phyloP scores from a whole-genome alignment of 1,140 invertebrate genomes.

The Nasonia giraulti region DNA sequence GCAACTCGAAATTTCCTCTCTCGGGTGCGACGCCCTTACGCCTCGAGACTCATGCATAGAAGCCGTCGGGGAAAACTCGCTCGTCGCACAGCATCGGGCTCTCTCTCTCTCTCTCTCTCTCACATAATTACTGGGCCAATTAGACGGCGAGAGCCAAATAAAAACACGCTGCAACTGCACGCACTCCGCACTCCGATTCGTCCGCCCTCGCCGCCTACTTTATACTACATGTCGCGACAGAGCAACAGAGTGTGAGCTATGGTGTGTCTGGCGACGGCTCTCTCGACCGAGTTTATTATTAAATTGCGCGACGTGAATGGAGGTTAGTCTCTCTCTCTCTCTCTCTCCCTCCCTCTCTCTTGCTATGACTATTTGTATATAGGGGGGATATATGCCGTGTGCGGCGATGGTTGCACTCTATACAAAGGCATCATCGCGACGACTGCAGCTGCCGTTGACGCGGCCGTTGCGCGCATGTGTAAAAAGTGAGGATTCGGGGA shows the following conservation, averaged over 20 bases:
- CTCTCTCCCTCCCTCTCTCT: background rate
- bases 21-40: background rate
- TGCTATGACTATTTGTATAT: background rate
- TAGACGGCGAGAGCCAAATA: conserved; percentile 35
- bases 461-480: background rate
- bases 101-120: background rate
- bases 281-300: conserved; percentile 38
- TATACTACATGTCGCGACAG: too few species aligned
- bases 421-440: background rate
- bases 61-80: background rate
- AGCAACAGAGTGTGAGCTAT: background rate
- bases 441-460: background rate
- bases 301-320: conserved; percentile 39
- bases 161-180: conserved; percentile 35
- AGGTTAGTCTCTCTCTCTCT: conserved; percentile 16
- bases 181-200: conserved; percentile 1
- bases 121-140: conserved; percentile 30
- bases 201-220: background rate
- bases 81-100: background rate
- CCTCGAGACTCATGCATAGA: background rate
- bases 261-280: background rate
- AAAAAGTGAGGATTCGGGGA: too few species aligned
- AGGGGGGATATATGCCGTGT: background rate
- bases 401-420: background rate
- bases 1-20: background rate